Conservation (phyloP, 92 coral and sea anemone species). For the Blastomussa wellsi region DNA sequence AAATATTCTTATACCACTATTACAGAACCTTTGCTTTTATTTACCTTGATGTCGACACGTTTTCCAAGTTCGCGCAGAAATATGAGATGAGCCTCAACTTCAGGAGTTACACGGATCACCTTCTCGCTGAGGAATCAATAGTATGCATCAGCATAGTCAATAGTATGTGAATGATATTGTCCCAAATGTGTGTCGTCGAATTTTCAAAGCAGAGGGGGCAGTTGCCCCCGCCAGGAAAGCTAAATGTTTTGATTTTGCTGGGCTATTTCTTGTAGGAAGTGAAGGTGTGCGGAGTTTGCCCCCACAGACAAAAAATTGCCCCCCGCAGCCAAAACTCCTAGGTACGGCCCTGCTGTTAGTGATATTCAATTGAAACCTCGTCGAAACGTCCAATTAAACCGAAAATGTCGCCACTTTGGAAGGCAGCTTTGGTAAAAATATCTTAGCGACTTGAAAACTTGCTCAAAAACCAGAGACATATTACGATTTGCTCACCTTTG, state of each 20-base stretch:
- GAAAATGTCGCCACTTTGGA: background rate
- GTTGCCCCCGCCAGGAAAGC: no score
- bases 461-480: background rate
- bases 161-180: no score
- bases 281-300: no score
- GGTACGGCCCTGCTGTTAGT: background rate
- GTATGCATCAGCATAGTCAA: background rate
- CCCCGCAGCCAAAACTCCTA: no score
- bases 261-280: no score
- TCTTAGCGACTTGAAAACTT: background rate
- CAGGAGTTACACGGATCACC: slow-evolving; percentile 50
- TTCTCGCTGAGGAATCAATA: slow-evolving; percentile 43
- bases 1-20: no score
- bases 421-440: background rate
- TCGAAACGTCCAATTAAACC: background rate
- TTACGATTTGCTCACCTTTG: background rate
- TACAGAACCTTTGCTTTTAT: background rate
- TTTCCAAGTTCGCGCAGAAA: slow-evolving; percentile 42
- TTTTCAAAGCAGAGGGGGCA: no score
- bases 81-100: slow-evolving; percentile 27
- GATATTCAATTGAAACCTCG: background rate
- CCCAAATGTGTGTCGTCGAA: no score
- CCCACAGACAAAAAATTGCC: no score
- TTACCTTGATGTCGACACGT: slow-evolving; percentile 31
- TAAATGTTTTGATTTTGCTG: no score